phyloP scores from a whole-genome alignment of 2,888 invertebrate genomes.

The Erannis defoliaria region DNA sequence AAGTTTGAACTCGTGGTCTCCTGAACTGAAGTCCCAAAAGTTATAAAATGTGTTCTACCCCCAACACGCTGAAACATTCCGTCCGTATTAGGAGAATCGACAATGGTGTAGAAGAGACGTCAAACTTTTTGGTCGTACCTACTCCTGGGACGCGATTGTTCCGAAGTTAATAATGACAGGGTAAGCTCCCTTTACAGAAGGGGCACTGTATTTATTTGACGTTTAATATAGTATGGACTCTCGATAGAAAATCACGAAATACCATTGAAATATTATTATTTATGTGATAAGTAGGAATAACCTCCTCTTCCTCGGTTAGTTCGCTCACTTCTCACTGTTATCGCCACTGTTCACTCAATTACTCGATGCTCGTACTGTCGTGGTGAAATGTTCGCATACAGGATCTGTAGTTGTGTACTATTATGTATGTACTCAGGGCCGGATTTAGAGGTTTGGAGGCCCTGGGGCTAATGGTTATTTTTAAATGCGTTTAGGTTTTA shows the following conservation, averaged over 20 bases:
- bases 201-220: slow-evolving; percentile 7
- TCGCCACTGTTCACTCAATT: too few relatives aligned
- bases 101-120: slow-evolving; percentile 31
- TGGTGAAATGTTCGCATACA: too few relatives aligned
- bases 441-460: too few relatives aligned
- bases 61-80: slow-evolving; percentile 9
- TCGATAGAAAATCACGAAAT: background rate
- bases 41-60: slow-evolving; percentile 6
- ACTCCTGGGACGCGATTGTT: slow-evolving; percentile 50
- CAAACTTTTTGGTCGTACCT: slow-evolving; percentile 55
- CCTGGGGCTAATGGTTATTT: too few relatives aligned
- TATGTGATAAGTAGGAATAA: too few relatives aligned
- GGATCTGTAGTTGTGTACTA: too few relatives aligned
- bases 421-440: too few relatives aligned
- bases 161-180: slow-evolving; percentile 52
- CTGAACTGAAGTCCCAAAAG: slow-evolving; percentile 10
- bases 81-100: slow-evolving; percentile 21
- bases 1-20: background rate
- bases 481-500: too few relatives aligned
- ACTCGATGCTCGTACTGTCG: too few relatives aligned
- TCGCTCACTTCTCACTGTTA: too few relatives aligned
- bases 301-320: too few relatives aligned
- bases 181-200: slow-evolving; percentile 20
- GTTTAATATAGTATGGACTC: slow-evolving; percentile 11
- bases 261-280: too few relatives aligned